These are phyloP conservation scores for Onychomys torridus DNA, from an alignment of 2,797 vertebrate species.

Conservation along the genomic window DNA sequence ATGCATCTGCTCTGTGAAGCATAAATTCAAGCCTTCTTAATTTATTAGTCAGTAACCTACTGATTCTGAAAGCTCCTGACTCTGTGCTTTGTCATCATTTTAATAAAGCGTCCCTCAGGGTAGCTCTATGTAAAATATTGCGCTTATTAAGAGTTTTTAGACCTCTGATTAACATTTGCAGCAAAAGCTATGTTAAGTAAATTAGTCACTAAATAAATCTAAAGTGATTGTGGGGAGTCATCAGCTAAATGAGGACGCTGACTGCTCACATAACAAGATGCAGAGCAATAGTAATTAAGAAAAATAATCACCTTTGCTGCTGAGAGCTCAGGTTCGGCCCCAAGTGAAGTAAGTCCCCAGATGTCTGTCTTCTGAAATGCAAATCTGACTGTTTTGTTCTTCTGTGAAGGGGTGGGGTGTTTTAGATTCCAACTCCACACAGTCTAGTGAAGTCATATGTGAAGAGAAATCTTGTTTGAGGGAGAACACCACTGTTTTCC, in stretches of 20 bases:
- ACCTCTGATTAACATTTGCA: slow-evolving; percentile 76
- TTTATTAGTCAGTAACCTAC: slow-evolving; percentile 60
- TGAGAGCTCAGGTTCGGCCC: slow-evolving; percentile 62
- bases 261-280: slow-evolving; percentile 74
- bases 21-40: slow-evolving; percentile 67
- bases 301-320: slow-evolving; percentile 80
- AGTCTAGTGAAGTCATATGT: not conserved
- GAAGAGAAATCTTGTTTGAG: not conserved
- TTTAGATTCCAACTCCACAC: not conserved
- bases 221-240: slow-evolving; percentile 71
- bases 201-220: slow-evolving; percentile 82
- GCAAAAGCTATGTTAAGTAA: slow-evolving; percentile 78
- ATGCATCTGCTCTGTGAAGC: slow-evolving; percentile 3
- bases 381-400: slow-evolving; percentile 29
- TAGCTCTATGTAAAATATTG: slow-evolving; percentile 73
- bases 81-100: slow-evolving; percentile 71
- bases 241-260: slow-evolving; percentile 73
- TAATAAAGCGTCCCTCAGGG: slow-evolving; percentile 63
- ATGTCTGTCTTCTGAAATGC: slow-evolving; percentile 56
- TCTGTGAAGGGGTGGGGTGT: not conserved
- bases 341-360: slow-evolving; percentile 56
- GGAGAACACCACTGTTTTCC: not conserved
- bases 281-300: slow-evolving; percentile 75
- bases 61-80: slow-evolving; percentile 68
- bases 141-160: slow-evolving; percentile 79